Evolutionary conservation across 2,888 invertebrate species (phyloP).

Genomic region (Aleiodes leptofemur): DNA sequence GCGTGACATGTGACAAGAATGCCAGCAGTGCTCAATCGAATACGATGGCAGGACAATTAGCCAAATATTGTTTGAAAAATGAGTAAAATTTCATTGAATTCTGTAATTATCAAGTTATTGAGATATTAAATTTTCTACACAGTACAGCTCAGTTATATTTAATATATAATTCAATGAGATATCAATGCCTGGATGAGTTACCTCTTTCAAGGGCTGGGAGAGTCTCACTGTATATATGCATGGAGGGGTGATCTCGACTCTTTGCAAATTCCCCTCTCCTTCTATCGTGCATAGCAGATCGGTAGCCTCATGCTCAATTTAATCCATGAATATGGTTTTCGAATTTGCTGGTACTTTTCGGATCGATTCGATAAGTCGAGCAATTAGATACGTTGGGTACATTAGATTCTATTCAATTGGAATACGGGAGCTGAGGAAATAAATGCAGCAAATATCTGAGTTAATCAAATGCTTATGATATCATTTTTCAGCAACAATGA

Average conservation of each 20-base stretch:
- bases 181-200: not conserved
- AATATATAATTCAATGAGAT: slow-evolving; percentile 4
- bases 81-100: too few relatives aligned
- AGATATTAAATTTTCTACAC: not conserved
- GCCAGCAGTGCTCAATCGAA: too few relatives aligned
- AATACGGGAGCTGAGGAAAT: not conserved
- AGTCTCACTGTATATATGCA: not conserved
- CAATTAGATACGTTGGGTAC: slow-evolving; percentile 59
- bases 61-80: too few relatives aligned
- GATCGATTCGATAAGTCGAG: slow-evolving; percentile 60
- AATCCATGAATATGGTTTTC: slow-evolving; percentile 71
- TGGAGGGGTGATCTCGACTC: not conserved
- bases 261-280: slow-evolving; percentile 4
- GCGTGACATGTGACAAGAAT: too few relatives aligned
- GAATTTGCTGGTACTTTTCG: slow-evolving; percentile 66
- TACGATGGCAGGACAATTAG: too few relatives aligned
- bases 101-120: too few relatives aligned
- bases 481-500: too few relatives aligned
- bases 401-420: slow-evolving; percentile 27
- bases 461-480: too few relatives aligned
- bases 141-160: not conserved
- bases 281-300: not conserved
- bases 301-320: slow-evolving; percentile 70
- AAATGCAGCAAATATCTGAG: too few relatives aligned
- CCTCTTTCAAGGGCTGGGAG: not conserved